Percentiles rank a stretch among this genome's conserved stretches.
phyloP scores from a whole-genome alignment of 1,140 invertebrate species.

The Drosophila auraria region DNA sequence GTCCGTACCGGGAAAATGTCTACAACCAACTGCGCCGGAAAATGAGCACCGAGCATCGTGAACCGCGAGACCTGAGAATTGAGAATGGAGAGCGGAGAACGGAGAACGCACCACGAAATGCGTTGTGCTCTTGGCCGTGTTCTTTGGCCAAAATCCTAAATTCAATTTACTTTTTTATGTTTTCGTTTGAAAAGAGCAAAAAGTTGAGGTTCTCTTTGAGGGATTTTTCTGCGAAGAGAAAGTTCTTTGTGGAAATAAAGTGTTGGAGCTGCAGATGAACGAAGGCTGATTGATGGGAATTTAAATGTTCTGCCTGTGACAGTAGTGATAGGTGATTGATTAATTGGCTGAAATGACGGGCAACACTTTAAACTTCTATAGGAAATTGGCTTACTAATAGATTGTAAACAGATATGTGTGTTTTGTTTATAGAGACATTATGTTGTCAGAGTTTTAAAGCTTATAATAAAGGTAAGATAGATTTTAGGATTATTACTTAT shows the following conservation, averaged over 20 bases:
- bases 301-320: slow-evolving; percentile 21
- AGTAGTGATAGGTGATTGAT: slow-evolving; percentile 37
- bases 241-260: slow-evolving; percentile 18
- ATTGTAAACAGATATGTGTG: not conserved
- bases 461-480: too few relatives aligned
- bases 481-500: not conserved
- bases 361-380: not conserved
- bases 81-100: slow-evolving; percentile 7
- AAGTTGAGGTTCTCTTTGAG: not conserved
- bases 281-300: slow-evolving; percentile 33
- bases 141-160: slow-evolving; percentile 23
- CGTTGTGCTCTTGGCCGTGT: slow-evolving; percentile 51
- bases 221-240: not conserved
- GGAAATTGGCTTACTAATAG: not conserved
- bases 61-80: not conserved
- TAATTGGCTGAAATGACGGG: slow-evolving; percentile 22
- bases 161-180: slow-evolving; percentile 30
- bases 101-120: slow-evolving; percentile 50
- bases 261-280: slow-evolving; percentile 10
- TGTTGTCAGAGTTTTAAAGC: not conserved
- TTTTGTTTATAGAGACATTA: not conserved
- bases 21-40: slow-evolving; percentile 76
- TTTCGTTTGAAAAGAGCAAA: slow-evolving; percentile 12
- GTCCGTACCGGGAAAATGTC: slow-evolving; percentile 81
- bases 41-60: slow-evolving; percentile 24